Conservation (phyloP, 2,888 invertebrate genomes). For the Microplitis deprimator region DNA sequence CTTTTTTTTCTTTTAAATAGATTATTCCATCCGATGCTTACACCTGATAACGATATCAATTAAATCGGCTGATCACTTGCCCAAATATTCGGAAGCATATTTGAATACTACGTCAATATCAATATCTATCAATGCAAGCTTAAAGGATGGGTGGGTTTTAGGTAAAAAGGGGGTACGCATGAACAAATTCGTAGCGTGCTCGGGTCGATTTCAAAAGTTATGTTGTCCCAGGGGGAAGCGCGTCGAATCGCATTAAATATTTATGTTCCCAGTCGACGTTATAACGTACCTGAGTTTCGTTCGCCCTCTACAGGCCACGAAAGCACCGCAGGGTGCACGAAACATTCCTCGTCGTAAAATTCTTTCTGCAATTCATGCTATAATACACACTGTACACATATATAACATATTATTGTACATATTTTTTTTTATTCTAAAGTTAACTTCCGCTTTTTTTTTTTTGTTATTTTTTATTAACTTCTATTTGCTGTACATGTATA, state of each 20-base stretch:
- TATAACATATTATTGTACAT: background rate
- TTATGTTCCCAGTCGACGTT: constrained; percentile 46
- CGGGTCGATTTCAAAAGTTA: constrained; percentile 51
- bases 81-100: too few relatives aligned
- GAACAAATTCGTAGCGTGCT: constrained; percentile 46
- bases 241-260: constrained; percentile 54
- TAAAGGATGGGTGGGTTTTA: background rate
- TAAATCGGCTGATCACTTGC: too few relatives aligned
- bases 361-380: constrained; percentile 37
- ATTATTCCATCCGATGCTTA: background rate
- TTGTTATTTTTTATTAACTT: too few relatives aligned
- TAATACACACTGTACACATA: background rate
- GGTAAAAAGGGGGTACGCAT: constrained; percentile 32
- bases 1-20: too few relatives aligned
- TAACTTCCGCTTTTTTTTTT: background rate
- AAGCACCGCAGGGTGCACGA: constrained; percentile 28
- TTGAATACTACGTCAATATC: background rate
- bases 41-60: background rate
- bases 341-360: constrained; percentile 44
- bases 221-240: constrained; percentile 49
- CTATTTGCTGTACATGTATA: too few relatives aligned
- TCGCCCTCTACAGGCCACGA: constrained; percentile 22
- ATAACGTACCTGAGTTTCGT: constrained; percentile 33
- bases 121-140: background rate
- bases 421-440: constrained; percentile 14